Base-by-base conservation (phyloP, 1,140 invertebrate species). In the Drosophila eugracilis region DNA sequence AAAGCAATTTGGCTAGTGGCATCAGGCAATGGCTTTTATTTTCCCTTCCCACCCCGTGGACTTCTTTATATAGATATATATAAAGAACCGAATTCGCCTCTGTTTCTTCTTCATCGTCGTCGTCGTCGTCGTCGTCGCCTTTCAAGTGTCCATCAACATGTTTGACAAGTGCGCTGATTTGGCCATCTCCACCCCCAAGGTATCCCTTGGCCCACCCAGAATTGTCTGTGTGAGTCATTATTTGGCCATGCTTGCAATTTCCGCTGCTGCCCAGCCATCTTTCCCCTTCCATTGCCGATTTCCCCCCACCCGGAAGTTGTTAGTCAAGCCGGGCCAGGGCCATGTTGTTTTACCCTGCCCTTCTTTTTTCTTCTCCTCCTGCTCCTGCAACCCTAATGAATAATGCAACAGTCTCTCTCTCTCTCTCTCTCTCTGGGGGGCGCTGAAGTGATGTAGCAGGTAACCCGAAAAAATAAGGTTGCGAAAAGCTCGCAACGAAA, bases 161-260 rank as follows among this genome's bases (percentile, higher is more conserved):
- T 86, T 86, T 86, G 81, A 86, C 81, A 86, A 86, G 83, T 88
- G 81, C 83, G 77, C 81, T 88, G 81, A 86, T 86, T 86, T 86
- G 53, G 34, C 37, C 41, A 34, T 34, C 47, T 24, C 37, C n/a
- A n/a, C 14, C 12, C 15, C 22, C 9, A 14, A 26, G 6, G 21
- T 9, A 15, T n/a, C n/a, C n/a, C 39, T 21, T 36, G n/a, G n/a
- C 14, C 9, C 53, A 28, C 24, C 47, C 70, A 34, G 62, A 62
- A 78, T 57, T 65, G 55, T 65, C 63, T 79, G 71, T 73, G 74
- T 70, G 81, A 86, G 81, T 86, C 81, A 85, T 85, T 85, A 84
- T 84, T 85, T 85, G 81, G 81, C 74, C 77, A 85, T 86, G 81
- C 81, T 85, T 86, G 77, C 81, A 85, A 85, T 85, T 85, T 85